Evolutionary conservation across 35 echinoderm and acorn worm genomes (phyloP).

Genomic region (Ophioderma brevispina): DNA sequence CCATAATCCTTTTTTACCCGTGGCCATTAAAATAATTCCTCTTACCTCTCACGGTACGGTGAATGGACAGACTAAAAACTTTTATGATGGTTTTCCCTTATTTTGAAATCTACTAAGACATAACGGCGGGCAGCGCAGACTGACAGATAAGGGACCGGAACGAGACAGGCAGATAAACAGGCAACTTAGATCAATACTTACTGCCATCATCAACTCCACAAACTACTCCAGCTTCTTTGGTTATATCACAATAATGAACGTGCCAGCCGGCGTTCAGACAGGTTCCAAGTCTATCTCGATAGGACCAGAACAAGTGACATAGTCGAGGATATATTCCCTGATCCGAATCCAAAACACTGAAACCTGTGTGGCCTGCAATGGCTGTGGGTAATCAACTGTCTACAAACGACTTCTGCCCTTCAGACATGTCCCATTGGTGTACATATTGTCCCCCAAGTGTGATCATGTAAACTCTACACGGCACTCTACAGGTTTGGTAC

Average conservation of each 20-base stretch:
- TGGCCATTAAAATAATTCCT: too few species aligned
- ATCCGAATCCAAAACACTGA: slow-evolving; percentile 37
- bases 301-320: slow-evolving; percentile 40
- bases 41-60: too few species aligned
- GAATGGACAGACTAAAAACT: too few species aligned
- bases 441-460: slow-evolving; percentile 60
- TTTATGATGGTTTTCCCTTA: too few species aligned
- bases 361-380: background rate
- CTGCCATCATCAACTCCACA: background rate
- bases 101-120: too few species aligned
- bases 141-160: too few species aligned
- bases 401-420: slow-evolving; percentile 55
- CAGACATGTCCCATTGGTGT: slow-evolving; percentile 43
- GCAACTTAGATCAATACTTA: background rate
- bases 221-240: slow-evolving; percentile 27
- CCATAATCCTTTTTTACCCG: too few species aligned
- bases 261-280: slow-evolving; percentile 1
- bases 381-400: slow-evolving; percentile 37
- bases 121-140: too few species aligned
- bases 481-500: slow-evolving; percentile 6
- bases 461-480: slow-evolving; percentile 52
- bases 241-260: background rate
- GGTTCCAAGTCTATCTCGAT: background rate
- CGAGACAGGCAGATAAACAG: too few species aligned
- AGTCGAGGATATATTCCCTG: slow-evolving; percentile 43